These are phyloP conservation scores for Betta splendens DNA, from an alignment of 2,797 vertebrate species.

Conservation along the genomic window DNA sequence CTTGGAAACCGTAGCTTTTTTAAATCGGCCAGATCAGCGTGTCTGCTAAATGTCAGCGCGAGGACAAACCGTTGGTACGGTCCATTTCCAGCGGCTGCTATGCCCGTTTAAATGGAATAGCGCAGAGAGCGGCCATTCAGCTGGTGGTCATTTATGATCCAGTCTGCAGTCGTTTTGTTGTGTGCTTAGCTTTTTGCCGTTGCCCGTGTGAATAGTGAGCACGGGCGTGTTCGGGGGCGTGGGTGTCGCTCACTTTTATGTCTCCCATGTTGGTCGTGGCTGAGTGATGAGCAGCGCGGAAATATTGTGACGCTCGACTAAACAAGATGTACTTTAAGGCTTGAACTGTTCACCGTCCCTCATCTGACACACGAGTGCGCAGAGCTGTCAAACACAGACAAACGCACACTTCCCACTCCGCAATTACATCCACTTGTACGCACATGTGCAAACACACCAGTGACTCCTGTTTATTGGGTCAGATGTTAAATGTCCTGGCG, in stretches of 20 bases:
- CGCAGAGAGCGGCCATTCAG: slow-evolving; percentile 25
- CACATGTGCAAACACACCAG: slow-evolving; percentile 52
- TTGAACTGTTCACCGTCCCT: slow-evolving; percentile 36
- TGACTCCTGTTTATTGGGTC: slow-evolving; percentile 70
- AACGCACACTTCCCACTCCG: slow-evolving; percentile 34
- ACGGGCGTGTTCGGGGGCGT: slow-evolving; percentile 11
- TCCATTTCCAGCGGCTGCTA: slow-evolving; percentile 4
- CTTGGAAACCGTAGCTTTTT: background rate
- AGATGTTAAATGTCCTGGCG: slow-evolving; percentile 69
- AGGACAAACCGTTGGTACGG: slow-evolving; percentile 14
- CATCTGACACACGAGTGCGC: slow-evolving; percentile 33
- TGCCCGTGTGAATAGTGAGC: background rate
- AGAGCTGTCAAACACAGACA: slow-evolving; percentile 44
- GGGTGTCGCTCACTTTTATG: slow-evolving; percentile 35
- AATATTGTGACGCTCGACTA: slow-evolving; percentile 36
- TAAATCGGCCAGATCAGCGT: slow-evolving; percentile 4
- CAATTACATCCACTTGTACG: slow-evolving; percentile 32
- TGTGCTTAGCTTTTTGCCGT: background rate
- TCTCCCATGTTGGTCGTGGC: slow-evolving; percentile 46
- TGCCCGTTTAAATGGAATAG: slow-evolving; percentile 26
- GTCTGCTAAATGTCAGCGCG: slow-evolving; percentile 27
- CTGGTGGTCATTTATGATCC: slow-evolving; percentile 36
- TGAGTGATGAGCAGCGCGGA: slow-evolving; percentile 53
- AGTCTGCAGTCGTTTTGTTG: slow-evolving; percentile 47
- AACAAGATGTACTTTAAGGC: slow-evolving; percentile 43